A percentile compares a stretch with the other conserved stretches of the same genome.
Evolutionary conservation across 2,113 vertebrate genomes (phyloP).

Genomic region (Ctenomys sociabilis): DNA sequence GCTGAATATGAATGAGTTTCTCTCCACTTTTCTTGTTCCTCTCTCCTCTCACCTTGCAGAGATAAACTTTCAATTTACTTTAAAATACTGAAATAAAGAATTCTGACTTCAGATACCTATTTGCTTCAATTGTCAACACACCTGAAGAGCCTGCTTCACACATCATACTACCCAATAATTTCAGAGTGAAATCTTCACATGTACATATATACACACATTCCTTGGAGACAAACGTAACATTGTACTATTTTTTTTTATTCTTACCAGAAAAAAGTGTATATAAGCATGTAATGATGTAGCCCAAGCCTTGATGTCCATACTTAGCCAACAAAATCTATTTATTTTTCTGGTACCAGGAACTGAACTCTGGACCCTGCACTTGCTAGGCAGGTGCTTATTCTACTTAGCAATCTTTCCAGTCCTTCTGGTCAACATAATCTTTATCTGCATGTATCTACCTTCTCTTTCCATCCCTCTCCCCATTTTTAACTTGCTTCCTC

Average conservation of each 20-base stretch:
- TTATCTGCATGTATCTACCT: neutral
- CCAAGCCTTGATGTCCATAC: neutral
- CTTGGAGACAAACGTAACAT: slow-evolving; percentile 35
- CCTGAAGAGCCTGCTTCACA: slow-evolving; percentile 49
- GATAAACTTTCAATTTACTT: slow-evolving; percentile 64
- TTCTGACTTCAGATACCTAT: neutral
- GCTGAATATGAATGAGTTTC: too few species aligned
- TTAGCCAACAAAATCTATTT: neutral
- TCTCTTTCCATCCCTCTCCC: too few species aligned
- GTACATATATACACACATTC: neutral
- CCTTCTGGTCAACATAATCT: neutral
- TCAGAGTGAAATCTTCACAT: neutral
- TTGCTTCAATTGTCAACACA: slow-evolving; percentile 38
- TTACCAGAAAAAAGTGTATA: neutral
- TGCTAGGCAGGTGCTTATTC: too few species aligned
- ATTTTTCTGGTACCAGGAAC: too few species aligned
- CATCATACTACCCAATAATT: slow-evolving; percentile 62
- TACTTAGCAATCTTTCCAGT: too few species aligned
- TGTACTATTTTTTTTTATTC: neutral
- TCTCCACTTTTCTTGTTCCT: neutral
- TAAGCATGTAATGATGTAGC: neutral
- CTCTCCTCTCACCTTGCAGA: neutral
- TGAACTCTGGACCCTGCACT: too few species aligned
- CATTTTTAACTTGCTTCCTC: neutral
- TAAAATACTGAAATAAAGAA: slow-evolving; percentile 51